Conservation (phyloP, 2,888 invertebrate genomes). For the Chouioia cunea region DNA sequence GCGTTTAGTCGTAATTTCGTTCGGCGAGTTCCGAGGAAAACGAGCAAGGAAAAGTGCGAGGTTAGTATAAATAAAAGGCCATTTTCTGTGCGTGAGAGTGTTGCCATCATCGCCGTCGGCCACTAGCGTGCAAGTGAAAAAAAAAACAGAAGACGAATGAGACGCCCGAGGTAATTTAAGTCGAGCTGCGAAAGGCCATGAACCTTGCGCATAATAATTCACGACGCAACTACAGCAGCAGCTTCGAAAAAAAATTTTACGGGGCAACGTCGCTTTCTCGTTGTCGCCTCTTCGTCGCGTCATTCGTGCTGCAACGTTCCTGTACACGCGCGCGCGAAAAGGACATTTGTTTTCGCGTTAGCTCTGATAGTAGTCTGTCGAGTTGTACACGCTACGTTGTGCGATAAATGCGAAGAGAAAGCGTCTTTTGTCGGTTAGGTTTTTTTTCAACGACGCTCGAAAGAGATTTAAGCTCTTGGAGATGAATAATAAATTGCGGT, state of each 20-base stretch:
- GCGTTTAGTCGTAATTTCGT: not conserved
- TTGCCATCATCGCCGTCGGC: constrained; percentile 25
- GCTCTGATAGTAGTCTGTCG: constrained; percentile 51
- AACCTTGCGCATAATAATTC: constrained; percentile 51
- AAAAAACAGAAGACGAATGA: not conserved
- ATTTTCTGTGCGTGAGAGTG: constrained; percentile 22
- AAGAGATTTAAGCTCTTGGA: too few relatives aligned
- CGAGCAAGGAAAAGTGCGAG: constrained; percentile 6
- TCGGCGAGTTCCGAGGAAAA: not conserved
- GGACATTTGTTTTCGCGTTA: constrained; percentile 54
- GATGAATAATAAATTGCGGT: too few relatives aligned
- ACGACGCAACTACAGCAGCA: constrained; percentile 20
- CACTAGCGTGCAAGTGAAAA: not conserved
- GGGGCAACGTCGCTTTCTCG: constrained; percentile 7
- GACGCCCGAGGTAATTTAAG: constrained; percentile 47
- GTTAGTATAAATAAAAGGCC: constrained; percentile 16
- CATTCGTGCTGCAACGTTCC: constrained; percentile 12
- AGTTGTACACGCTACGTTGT: constrained; percentile 21
- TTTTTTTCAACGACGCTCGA: not conserved
- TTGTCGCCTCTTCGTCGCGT: not conserved
- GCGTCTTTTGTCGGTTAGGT: too few relatives aligned
- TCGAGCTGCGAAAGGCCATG: constrained; percentile 31
- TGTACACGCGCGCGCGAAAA: constrained; percentile 33
- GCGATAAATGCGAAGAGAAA: constrained; percentile 45
- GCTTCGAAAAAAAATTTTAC: constrained; percentile 42